Percentiles rank a stretch among this genome's conserved stretches.
phyloP scores from a whole-genome alignment of 2,888 invertebrate species.

The Mimachlamys varia region DNA sequence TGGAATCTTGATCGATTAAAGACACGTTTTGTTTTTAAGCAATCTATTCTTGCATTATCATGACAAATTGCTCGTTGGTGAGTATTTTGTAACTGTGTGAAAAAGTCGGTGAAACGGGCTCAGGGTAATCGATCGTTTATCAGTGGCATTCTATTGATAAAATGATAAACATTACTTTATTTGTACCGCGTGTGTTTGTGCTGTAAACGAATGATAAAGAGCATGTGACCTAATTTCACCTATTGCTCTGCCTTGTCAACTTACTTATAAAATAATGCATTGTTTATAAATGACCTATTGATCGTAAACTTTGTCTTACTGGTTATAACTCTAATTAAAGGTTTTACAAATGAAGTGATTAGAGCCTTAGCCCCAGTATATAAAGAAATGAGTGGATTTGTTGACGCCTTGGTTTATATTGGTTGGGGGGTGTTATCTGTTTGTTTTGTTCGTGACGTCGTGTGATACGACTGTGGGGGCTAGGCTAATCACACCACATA shows the following conservation, averaged over 20 bases:
- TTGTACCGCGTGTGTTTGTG: neutral
- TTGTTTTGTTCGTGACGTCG: neutral
- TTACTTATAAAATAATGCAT: neutral
- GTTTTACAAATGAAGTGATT: too few species aligned
- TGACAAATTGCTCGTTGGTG: neutral
- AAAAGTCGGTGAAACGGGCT: neutral
- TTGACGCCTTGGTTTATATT: neutral
- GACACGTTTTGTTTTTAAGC: neutral
- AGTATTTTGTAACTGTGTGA: neutral
- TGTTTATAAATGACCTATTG: too few species aligned
- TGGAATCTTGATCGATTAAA: too few species aligned
- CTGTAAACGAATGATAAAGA: neutral
- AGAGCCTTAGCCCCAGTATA: too few species aligned
- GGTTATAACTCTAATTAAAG: too few species aligned
- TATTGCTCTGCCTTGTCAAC: neutral
- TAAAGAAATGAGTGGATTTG: too few species aligned
- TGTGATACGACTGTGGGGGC: neutral
- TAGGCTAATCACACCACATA: neutral
- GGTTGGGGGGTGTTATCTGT: neutral
- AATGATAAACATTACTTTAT: neutral
- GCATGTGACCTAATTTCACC: neutral
- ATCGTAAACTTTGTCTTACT: too few species aligned
- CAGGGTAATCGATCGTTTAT: neutral
- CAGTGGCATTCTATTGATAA: neutral
- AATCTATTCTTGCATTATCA: neutral